These are phyloP conservation scores for Choloepus hoffmanni DNA, from an alignment of 2,113 vertebrate genomes.

Conservation along the genomic window DNA sequence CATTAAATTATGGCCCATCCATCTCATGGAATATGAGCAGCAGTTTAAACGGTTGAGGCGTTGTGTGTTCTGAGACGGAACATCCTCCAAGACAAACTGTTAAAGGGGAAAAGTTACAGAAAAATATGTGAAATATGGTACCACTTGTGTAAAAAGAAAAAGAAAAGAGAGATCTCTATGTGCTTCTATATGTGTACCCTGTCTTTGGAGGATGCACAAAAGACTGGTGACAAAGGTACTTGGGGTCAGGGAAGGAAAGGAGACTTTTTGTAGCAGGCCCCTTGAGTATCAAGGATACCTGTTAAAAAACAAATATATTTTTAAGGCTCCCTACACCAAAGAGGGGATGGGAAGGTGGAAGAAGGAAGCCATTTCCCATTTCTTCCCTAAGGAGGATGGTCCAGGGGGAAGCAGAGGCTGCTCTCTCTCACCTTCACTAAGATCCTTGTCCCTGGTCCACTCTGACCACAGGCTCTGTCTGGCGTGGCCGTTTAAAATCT, in stretches of 20 bases:
- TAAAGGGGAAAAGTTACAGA: neutral
- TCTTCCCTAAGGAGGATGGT: neutral
- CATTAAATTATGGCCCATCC: neutral
- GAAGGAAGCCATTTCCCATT: neutral
- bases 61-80: rapidly evolving
- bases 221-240: neutral
- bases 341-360: neutral
- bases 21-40: rapidly evolving
- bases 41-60: neutral
- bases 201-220: rapidly evolving
- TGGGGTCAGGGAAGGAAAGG: neutral
- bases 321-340: neutral
- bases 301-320: neutral
- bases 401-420: neutral
- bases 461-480: neutral
- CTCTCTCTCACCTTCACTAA: rapidly evolving
- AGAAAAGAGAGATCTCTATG: too few species aligned
- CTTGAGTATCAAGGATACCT: neutral
- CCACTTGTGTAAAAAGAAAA: too few species aligned
- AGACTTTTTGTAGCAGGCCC: too few species aligned
- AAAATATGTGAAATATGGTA: neutral
- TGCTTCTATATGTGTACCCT: rapidly evolving
- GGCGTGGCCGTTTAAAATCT: slow-evolving; percentile 73
- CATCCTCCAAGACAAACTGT: neutral
- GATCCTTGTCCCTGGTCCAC: neutral